A percentile compares a stretch with the other conserved stretches of the same genome.
These are phyloP conservation scores for Hexactinellida sp. DNA, from an alignment of 37 sponge, comb jelly and placozoan species.

Conservation along the genomic window DNA sequence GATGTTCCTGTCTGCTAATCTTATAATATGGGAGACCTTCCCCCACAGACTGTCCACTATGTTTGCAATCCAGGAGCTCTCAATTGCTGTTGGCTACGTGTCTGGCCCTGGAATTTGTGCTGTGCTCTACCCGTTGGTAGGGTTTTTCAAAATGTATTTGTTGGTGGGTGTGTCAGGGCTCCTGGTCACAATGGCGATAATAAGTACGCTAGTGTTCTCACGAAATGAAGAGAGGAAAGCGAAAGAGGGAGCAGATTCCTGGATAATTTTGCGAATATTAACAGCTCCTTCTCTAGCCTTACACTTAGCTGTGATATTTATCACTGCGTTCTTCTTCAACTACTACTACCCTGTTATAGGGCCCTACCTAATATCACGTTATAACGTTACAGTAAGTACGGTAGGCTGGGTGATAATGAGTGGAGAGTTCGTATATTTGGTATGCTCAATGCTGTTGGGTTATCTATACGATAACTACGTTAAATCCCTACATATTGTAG, in stretches of 20 bases:
- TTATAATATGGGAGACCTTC: not conserved
- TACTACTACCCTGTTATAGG: not conserved
- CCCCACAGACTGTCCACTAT: not conserved
- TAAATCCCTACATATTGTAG: not conserved
- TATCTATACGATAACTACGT: not conserved
- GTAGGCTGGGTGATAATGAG: conserved; percentile 15
- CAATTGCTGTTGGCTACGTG: not conserved
- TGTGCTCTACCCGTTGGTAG: not conserved
- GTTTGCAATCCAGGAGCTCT: not conserved
- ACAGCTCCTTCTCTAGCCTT: not conserved
- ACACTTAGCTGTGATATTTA: not conserved
- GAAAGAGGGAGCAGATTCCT: not conserved
- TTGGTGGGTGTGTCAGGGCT: not conserved
- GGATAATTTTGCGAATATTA: not conserved
- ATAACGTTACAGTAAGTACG: not conserved
- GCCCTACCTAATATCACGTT: not conserved
- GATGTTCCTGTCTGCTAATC: not conserved
- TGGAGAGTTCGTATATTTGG: not conserved
- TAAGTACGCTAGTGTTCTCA: not conserved
- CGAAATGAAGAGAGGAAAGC: not conserved
- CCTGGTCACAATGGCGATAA: not conserved
- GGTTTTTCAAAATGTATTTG: not conserved
- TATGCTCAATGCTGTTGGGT: not conserved
- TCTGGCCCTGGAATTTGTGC: not conserved
- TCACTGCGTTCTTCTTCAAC: not conserved